phyloP scores from a whole-genome alignment of 1,140 invertebrate genomes.

The Pogonomyrmex barbatus region DNA sequence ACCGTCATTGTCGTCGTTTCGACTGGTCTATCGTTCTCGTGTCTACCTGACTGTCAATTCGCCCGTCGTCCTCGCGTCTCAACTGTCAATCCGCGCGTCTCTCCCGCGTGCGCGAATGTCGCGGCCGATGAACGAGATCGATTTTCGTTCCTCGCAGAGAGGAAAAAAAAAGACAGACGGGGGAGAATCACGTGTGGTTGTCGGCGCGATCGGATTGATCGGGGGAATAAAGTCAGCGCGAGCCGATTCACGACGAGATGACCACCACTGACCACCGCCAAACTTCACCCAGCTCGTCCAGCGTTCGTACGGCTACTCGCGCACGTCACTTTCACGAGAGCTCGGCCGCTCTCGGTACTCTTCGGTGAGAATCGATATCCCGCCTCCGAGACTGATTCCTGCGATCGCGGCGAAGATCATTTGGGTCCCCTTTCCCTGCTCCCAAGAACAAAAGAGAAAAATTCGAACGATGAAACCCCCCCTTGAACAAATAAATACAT shows the following conservation, averaged over 20 bases:
- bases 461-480: not conserved
- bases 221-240: not conserved
- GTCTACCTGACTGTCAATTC: not conserved
- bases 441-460: not conserved
- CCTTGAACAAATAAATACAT: not conserved
- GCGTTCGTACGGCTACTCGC: slow-evolving; percentile 31
- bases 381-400: slow-evolving; percentile 53
- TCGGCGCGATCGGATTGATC: not conserved
- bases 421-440: slow-evolving; percentile 1
- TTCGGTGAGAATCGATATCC: slow-evolving; percentile 81
- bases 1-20: not conserved
- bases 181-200: not conserved
- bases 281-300: slow-evolving; percentile 21
- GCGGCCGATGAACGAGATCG: not conserved
- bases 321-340: slow-evolving; percentile 67
- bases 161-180: not conserved
- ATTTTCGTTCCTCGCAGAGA: not conserved
- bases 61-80: not conserved
- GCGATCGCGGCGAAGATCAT: slow-evolving; percentile 64
- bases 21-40: not conserved
- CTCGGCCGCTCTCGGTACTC: slow-evolving; percentile 72
- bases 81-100: slow-evolving; percentile 27
- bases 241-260: slow-evolving; percentile 64
- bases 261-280: slow-evolving; percentile 41
- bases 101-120: not conserved